Conservation (phyloP, 1,140 invertebrate genomes). For the Euschistus heros region DNA sequence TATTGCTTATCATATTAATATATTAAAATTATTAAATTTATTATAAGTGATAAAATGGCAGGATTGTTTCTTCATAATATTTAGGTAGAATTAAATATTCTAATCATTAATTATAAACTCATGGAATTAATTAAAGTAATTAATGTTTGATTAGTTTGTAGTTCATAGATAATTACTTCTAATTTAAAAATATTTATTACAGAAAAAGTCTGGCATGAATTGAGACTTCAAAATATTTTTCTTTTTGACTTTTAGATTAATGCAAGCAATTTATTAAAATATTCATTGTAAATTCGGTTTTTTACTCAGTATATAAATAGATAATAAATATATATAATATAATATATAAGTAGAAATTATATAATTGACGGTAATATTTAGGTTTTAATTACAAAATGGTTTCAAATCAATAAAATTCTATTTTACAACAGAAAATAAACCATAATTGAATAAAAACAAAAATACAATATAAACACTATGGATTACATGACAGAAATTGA, state of each 20-base stretch:
- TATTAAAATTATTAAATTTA: too few species aligned
- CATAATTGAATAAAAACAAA: background rate
- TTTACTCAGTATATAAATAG: constrained; percentile 16
- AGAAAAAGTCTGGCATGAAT: background rate
- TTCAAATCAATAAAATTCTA: background rate
- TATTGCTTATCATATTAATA: background rate
- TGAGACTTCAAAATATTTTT: background rate
- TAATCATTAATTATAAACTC: too few species aligned
- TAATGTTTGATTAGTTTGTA: too few species aligned
- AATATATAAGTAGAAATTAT: constrained; percentile 18
- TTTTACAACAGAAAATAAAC: background rate
- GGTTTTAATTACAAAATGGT: background rate
- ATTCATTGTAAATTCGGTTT: constrained; percentile 13
- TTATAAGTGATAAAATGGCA: too few species aligned
- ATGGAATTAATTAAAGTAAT: too few species aligned
- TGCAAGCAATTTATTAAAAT: background rate
- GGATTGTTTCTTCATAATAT: too few species aligned
- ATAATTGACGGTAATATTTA: constrained; percentile 18
- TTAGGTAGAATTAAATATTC: too few species aligned
- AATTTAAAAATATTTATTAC: too few species aligned
- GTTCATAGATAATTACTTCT: too few species aligned
- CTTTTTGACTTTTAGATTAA: background rate
- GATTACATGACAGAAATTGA: constrained; percentile 1
- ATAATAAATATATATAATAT: constrained; percentile 16
- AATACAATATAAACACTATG: constrained; percentile 11